These are phyloP conservation scores for Apodemus sylvaticus DNA, from an alignment of 2,113 vertebrate species.

Conservation along the genomic window DNA sequence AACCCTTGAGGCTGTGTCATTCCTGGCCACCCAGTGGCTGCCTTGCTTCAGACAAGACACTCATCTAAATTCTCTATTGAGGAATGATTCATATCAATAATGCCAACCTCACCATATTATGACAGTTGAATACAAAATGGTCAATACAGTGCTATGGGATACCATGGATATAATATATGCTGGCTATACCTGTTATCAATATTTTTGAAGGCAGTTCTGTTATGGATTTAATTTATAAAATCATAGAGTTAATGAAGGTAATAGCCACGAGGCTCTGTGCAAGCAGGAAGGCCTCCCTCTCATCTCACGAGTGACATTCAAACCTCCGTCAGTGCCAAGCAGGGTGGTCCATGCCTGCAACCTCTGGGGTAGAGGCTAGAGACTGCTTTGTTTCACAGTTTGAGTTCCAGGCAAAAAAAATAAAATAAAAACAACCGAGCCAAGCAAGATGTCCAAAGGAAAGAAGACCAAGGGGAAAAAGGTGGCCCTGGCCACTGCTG, in stretches of 20 bases:
- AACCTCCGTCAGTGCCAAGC: neutral
- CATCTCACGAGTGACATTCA: neutral
- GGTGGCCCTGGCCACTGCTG: too few relatives aligned
- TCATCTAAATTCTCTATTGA: neutral
- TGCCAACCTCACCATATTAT: neutral
- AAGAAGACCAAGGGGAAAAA: too few relatives aligned
- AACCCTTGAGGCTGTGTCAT: neutral
- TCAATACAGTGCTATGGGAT: neutral
- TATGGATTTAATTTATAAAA: neutral
- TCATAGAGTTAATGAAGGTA: neutral
- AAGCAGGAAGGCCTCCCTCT: conserved; percentile 9
- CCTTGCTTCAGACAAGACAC: neutral
- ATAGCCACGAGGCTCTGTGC: neutral
- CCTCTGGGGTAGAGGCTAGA: neutral
- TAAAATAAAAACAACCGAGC: too few relatives aligned
- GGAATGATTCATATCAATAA: neutral
- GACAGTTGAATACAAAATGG: neutral
- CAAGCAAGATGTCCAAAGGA: too few relatives aligned
- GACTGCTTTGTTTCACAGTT: neutral
- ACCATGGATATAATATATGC: neutral
- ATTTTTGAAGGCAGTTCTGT: conserved; percentile 2
- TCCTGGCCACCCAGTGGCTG: neutral
- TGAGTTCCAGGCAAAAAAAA: neutral
- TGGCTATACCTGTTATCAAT: neutral
- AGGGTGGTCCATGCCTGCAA: neutral